Conservation (phyloP, 2,113 vertebrate species). For the Chaenogobius annularis region DNA sequence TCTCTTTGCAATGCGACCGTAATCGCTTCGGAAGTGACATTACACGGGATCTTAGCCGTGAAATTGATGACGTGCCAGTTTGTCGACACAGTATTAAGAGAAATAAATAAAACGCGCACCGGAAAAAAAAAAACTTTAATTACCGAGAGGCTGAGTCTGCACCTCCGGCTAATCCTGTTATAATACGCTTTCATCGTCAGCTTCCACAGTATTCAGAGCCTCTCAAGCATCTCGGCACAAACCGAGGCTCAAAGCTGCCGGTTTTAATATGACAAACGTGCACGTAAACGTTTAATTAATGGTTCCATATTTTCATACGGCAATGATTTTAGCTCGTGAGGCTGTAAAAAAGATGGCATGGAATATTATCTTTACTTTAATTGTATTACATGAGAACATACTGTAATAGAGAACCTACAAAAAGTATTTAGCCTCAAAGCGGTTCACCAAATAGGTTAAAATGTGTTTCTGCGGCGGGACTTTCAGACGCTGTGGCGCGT, state of each 20-base stretch:
- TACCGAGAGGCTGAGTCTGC: background rate
- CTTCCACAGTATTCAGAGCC: background rate
- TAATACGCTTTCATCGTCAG: conserved; percentile 4
- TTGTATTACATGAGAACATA: no score
- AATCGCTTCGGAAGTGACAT: background rate
- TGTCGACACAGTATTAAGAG: background rate
- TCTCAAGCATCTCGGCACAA: background rate
- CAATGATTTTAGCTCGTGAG: no score
- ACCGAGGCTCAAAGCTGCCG: background rate
- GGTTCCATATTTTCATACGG: background rate
- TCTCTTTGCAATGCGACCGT: no score
- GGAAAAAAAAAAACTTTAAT: background rate
- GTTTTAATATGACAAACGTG: no score
- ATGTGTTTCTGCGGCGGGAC: no score
- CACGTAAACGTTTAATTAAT: background rate
- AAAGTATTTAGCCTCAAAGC: no score
- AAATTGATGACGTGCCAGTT: background rate
- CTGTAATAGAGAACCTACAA: no score
- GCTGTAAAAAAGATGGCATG: no score
- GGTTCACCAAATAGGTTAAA: no score
- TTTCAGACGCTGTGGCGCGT: no score
- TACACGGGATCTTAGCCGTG: no score
- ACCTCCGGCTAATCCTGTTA: conserved; percentile 1
- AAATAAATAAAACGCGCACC: background rate
- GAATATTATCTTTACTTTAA: no score